Evolutionary conservation across 2,113 vertebrate species (phyloP).

Genomic region (Spea bombifrons): DNA sequence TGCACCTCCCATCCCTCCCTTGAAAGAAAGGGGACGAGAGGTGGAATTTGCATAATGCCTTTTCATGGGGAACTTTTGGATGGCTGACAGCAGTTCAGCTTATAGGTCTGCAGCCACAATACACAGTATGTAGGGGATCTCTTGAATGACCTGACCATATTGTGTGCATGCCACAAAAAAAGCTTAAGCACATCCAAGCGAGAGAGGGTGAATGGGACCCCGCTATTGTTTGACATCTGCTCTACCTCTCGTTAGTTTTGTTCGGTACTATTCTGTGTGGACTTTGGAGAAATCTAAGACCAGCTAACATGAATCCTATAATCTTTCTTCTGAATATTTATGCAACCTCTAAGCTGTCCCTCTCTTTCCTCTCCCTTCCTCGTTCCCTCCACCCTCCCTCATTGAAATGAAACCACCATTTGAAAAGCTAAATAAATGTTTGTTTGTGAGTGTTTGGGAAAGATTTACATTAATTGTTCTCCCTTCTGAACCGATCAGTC

Average conservation of each 20-base stretch:
- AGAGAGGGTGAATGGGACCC: constrained; percentile 75
- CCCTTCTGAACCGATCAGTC: constrained; percentile 73
- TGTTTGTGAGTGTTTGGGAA: constrained; percentile 77
- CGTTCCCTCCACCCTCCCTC: constrained; percentile 73
- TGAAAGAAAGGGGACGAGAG: constrained; percentile 77
- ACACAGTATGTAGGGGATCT: constrained; percentile 80
- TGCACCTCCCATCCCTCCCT: constrained; percentile 42
- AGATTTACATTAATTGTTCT: constrained; percentile 79
- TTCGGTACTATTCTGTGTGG: constrained; percentile 80
- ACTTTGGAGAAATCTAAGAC: constrained; percentile 81
- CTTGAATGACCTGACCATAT: constrained; percentile 83
- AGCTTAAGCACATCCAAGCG: constrained; percentile 75
- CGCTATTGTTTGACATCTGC: constrained; percentile 85
- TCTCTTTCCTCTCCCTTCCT: constrained; percentile 68
- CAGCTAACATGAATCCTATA: constrained; percentile 78
- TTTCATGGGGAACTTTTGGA: constrained; percentile 90
- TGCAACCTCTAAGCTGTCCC: constrained; percentile 81
- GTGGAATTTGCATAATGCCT: constrained; percentile 98
- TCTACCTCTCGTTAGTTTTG: constrained; percentile 84
- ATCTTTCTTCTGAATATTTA: constrained; percentile 89
- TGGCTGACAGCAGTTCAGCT: constrained; percentile 79
- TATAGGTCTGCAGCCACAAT: constrained; percentile 78
- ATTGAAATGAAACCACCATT: constrained; percentile 77
- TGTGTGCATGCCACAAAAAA: constrained; percentile 71
- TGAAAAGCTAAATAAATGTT: constrained; percentile 85